Percentiles rank a stretch among this genome's conserved stretches.
Evolutionary conservation across 2,888 invertebrate species (phyloP).

Genomic region (Trachelus stipa): DNA sequence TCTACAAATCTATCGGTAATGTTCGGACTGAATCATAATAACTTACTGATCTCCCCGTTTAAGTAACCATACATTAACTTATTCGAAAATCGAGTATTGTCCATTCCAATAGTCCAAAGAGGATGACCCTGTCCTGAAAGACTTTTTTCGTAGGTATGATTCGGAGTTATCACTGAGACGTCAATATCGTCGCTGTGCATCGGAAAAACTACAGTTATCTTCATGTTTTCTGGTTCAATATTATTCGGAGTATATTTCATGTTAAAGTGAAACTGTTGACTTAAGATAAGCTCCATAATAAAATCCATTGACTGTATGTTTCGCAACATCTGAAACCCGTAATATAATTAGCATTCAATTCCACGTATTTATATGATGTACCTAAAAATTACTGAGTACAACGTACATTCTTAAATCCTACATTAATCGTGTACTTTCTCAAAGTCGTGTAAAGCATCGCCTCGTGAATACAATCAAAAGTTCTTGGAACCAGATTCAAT

Average conservation of each 20-base stretch:
- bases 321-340: conserved; percentile 37
- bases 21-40: conserved; percentile 22
- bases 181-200: conserved; percentile 42
- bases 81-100: conserved; percentile 46
- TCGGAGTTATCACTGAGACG: conserved; percentile 47
- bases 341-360: too few species aligned
- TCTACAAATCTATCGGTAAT: conserved; percentile 16
- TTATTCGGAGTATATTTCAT: conserved; percentile 36
- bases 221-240: conserved; percentile 41
- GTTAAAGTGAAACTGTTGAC: conserved; percentile 27
- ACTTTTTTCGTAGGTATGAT: conserved; percentile 34
- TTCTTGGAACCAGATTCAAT: conserved; percentile 43
- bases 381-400: not conserved
- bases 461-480: conserved; percentile 43
- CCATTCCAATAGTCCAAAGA: conserved; percentile 33
- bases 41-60: conserved; percentile 27
- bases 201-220: conserved; percentile 46
- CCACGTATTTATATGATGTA: too few species aligned
- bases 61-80: conserved; percentile 31
- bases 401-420: conserved; percentile 49
- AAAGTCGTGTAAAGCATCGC: conserved; percentile 49
- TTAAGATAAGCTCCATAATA: conserved; percentile 35
- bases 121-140: conserved; percentile 5
- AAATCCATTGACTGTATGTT: conserved; percentile 15
- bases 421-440: conserved; percentile 56